phyloP scores from a whole-genome alignment of 2,113 vertebrate species.

The Oncorhynchus clarkii region DNA sequence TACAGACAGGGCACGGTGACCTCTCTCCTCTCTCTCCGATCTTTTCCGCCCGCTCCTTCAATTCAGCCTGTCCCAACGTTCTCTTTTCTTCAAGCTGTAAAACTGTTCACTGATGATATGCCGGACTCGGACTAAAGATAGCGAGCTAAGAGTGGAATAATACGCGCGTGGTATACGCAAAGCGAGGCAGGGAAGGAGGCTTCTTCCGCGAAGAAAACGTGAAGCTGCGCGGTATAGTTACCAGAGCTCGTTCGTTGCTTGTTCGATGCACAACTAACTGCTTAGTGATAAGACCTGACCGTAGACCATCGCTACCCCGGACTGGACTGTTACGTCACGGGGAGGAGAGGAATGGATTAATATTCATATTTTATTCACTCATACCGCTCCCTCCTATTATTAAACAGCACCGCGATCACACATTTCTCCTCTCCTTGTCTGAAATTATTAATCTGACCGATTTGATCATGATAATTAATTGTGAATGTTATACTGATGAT shows the following conservation, averaged over 20 bases:
- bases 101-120: conserved; percentile 47
- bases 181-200: not conserved
- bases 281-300: conserved; percentile 57
- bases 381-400: not conserved
- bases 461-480: not conserved
- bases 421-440: not conserved
- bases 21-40: conserved; percentile 27
- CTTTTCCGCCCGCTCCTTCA: conserved; percentile 11
- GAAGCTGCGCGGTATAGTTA: conserved; percentile 13
- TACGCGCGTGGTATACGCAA: conserved; percentile 8
- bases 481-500: no score
- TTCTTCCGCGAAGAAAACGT: not conserved
- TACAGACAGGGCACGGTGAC: conserved; percentile 39
- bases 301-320: conserved; percentile 58
- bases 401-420: not conserved
- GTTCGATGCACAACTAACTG: conserved; percentile 40
- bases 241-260: conserved; percentile 25
- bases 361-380: conserved; percentile 14
- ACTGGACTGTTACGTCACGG: conserved; percentile 66
- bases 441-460: not conserved
- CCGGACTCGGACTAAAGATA: conserved; percentile 31
- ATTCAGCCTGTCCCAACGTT: conserved; percentile 12
- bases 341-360: conserved; percentile 51
- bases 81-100: conserved; percentile 14
- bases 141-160: conserved; percentile 32